Evolutionary conservation across 2,797 vertebrate genomes (phyloP).

Genomic region (Enteromius anoplus): DNA sequence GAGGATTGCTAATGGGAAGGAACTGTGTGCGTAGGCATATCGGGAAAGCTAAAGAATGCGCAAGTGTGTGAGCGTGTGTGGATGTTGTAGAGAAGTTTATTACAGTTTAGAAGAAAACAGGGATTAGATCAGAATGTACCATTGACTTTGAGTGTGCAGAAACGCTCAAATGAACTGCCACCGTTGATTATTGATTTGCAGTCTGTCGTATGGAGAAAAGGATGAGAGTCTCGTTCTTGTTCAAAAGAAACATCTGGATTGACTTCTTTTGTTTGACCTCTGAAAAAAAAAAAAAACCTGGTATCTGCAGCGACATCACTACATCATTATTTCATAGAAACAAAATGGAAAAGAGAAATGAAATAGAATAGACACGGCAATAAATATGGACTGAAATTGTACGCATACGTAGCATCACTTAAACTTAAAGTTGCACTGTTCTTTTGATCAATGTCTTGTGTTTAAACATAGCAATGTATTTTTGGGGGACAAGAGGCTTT

Average conservation of each 20-base stretch:
- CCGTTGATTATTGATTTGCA: slow-evolving; percentile 56
- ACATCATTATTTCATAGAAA: slow-evolving; percentile 32
- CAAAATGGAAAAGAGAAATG: slow-evolving; percentile 61
- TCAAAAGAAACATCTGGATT: slow-evolving; percentile 33
- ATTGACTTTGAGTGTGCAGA: slow-evolving; percentile 65
- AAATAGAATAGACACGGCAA: slow-evolving; percentile 65
- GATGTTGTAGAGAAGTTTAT: slow-evolving; percentile 38
- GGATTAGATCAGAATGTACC: slow-evolving; percentile 76
- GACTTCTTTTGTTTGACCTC: slow-evolving; percentile 36
- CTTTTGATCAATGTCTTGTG: slow-evolving; percentile 76
- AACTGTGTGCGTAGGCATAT: slow-evolving; percentile 27
- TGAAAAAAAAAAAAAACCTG: slow-evolving; percentile 7
- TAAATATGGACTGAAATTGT: slow-evolving; percentile 71
- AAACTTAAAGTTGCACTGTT: slow-evolving; percentile 81
- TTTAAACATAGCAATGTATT: slow-evolving; percentile 77
- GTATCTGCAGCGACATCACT: slow-evolving; percentile 50
- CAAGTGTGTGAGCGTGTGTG: slow-evolving; percentile 24
- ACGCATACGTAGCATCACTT: slow-evolving; percentile 80
- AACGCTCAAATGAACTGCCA: slow-evolving; percentile 63
- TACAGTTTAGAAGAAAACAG: slow-evolving; percentile 58
- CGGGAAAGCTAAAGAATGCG: slow-evolving; percentile 38
- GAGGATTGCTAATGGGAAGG: slow-evolving; percentile 48
- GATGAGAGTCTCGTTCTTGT: slow-evolving; percentile 47
- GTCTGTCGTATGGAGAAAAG: slow-evolving; percentile 48
- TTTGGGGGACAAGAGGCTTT: slow-evolving; percentile 76